A percentile compares a stretch with the other conserved stretches of the same genome.
phyloP scores from a whole-genome alignment of 1,140 invertebrate species.

The Heliconius nattereri region DNA sequence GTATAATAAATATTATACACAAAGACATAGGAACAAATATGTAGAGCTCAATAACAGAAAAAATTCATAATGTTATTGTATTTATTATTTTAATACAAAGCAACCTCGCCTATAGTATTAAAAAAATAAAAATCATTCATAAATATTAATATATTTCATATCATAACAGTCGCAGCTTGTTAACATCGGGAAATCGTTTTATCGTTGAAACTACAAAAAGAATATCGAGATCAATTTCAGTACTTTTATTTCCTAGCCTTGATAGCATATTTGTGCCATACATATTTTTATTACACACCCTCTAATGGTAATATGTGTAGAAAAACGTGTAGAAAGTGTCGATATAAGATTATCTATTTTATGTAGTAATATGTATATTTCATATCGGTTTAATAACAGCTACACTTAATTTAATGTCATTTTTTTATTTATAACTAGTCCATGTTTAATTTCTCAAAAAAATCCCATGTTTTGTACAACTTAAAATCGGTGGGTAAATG shows the following conservation, averaged over 20 bases:
- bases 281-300: not conserved
- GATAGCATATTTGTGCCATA: not conserved
- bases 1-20: no score
- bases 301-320: not conserved
- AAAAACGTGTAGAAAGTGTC: no score
- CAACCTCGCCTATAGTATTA: no score
- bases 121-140: not conserved
- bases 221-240: not conserved
- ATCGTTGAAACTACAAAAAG: not conserved
- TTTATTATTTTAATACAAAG: not conserved
- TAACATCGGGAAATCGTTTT: not conserved
- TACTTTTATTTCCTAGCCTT: not conserved
- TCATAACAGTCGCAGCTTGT: not conserved
- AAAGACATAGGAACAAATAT: no score
- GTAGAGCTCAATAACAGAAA: no score
- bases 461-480: no score
- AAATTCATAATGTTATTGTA: not conserved
- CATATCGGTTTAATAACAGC: not conserved
- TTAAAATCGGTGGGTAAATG: no score
- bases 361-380: not conserved
- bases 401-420: no score
- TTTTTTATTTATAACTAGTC: no score
- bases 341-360: not conserved
- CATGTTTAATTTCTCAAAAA: no score
- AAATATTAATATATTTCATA: not conserved